Evolutionary conservation across 1,140 invertebrate species (phyloP).

Genomic region (Drosophila dunni): DNA sequence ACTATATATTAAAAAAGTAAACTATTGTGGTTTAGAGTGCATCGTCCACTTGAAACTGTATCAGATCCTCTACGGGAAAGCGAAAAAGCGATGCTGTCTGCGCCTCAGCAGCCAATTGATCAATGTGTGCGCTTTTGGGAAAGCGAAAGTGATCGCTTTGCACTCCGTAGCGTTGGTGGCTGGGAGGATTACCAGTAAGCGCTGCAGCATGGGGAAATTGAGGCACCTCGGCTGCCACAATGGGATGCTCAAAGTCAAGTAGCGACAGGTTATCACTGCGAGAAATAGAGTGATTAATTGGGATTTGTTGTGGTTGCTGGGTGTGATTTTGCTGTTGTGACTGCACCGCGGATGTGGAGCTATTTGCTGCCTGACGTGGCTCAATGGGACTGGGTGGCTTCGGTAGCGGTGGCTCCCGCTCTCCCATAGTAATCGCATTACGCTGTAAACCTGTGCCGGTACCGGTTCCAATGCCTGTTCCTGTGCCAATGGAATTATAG

Average conservation of each 20-base stretch:
- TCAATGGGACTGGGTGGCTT: conserved; percentile 71
- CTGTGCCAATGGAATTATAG: conserved; percentile 6
- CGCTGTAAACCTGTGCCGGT: conserved; percentile 39
- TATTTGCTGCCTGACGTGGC: conserved; percentile 49
- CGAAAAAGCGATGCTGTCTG: conserved; percentile 78
- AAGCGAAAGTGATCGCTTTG: conserved; percentile 59
- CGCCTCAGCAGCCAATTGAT: conserved; percentile 76
- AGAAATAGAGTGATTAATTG: conserved; percentile 64
- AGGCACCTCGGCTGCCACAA: conserved; percentile 68
- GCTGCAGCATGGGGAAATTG: conserved; percentile 53
- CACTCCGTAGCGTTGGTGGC: conserved; percentile 21
- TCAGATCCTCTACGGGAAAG: conserved; percentile 81
- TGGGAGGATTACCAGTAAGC: conserved; percentile 40
- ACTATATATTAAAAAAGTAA: conserved; percentile 12
- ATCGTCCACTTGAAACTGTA: conserved; percentile 82
- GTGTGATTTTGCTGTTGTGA: conserved; percentile 40
- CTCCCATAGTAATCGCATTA: conserved; percentile 47
- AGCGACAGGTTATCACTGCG: conserved; percentile 73
- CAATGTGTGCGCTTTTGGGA: conserved; percentile 61
- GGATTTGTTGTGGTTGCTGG: conserved; percentile 22
- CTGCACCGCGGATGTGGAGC: conserved; percentile 5
- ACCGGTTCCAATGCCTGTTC: not conserved
- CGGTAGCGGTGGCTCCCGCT: conserved; percentile 49
- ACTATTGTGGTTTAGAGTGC: conserved; percentile 59
- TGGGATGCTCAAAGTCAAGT: conserved; percentile 80